Evolutionary conservation across 2,797 vertebrate genomes (phyloP).

Genomic region (Oophaga sylvatica): DNA sequence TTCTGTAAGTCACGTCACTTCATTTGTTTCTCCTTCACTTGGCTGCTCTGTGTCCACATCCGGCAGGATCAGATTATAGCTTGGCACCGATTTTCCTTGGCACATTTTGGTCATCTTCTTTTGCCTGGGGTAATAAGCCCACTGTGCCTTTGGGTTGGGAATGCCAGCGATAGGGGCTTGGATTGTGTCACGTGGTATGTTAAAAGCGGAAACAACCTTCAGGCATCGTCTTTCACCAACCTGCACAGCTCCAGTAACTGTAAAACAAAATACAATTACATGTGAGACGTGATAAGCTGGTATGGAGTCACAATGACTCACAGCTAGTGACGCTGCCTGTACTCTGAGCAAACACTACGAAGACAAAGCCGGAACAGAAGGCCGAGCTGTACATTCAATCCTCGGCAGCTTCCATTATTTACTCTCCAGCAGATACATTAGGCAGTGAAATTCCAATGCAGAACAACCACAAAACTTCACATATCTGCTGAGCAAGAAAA

Average conservation of each 20-base stretch:
- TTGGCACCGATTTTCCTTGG: constrained; percentile 56
- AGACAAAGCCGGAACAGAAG: neutral
- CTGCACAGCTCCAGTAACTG: constrained; percentile 72
- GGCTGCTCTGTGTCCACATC: neutral
- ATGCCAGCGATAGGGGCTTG: constrained; percentile 70
- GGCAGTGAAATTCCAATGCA: neutral
- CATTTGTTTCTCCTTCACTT: neutral
- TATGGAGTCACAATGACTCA: constrained; percentile 26
- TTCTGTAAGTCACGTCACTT: neutral
- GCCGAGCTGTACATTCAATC: neutral
- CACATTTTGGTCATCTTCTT: constrained; percentile 24
- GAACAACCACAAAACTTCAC: neutral
- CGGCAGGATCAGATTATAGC: constrained; percentile 59
- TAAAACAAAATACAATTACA: constrained; percentile 57
- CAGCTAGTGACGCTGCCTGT: neutral
- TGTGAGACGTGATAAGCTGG: constrained; percentile 16
- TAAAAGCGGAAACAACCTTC: constrained; percentile 71
- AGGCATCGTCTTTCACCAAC: constrained; percentile 70
- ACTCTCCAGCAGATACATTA: too few species aligned
- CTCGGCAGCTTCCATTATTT: neutral
- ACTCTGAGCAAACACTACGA: constrained; percentile 42
- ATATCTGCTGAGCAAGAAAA: neutral
- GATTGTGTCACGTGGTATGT: constrained; percentile 68
- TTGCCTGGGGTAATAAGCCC: constrained; percentile 67
- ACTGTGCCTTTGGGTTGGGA: constrained; percentile 64